Evolutionary conservation across 2,113 vertebrate genomes (phyloP), one percentile per base, ranked within the genome.

Genomic region (Sclerurus mexicanus): DNA sequence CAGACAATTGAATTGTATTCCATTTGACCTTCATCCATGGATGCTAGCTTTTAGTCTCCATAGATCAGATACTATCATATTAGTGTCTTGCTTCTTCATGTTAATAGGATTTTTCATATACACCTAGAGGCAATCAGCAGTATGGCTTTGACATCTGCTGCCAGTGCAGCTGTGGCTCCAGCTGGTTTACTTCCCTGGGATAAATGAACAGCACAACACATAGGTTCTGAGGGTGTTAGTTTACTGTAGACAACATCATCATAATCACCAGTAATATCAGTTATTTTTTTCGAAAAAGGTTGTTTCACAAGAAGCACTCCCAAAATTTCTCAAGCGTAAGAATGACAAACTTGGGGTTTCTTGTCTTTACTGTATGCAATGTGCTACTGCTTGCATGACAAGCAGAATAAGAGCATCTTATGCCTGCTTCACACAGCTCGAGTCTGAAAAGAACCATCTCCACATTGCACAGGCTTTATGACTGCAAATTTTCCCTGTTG

Each of bases 161-260:
- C 50, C 74, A 86, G 46, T 73, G 55, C 87, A 95, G 91, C 79
- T 93, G 83, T 53, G 47, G 64, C 68, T 93, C 79, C 89, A 95
- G 75, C 33, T 87, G 79, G 39, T 87, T 91, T 85, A 84, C 49
- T 73, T 82, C 89, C 53, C 85, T 58, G 20, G 52, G 39, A 75
- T 90, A 84, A 86, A 91, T 0, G 12, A 74, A 46, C 24, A 82
- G 66, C 52, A 92, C 6, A 25, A 56, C 67, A 72, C 28, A 74
- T 66, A 37, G 33, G 64, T 89, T 71, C 49, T 46, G 25, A 10
- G 25, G 23, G 37, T 10, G 1, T 22, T 49, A 87, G 44, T 62
- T 89, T 76, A 58, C 35, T 93, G 7, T 69, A 84, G 89, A 73
- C 33, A 66, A 4, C 37, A 69, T 44, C 25, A 68, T 63, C 42